Base-by-base conservation (phyloP, 2,797 vertebrate genomes). In the Malacoraja senta region DNA sequence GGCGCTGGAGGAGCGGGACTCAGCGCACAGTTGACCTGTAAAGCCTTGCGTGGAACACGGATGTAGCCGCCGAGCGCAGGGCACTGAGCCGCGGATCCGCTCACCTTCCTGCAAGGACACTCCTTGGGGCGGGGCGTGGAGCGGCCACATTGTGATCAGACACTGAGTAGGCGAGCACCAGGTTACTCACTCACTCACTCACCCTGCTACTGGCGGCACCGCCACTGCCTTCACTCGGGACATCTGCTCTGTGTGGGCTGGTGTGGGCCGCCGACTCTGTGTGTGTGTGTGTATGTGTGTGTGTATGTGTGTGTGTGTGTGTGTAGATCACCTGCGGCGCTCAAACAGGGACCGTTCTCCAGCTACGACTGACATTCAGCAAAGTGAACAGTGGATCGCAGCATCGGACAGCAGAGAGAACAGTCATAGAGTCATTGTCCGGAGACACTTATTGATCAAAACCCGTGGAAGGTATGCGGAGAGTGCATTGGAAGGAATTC, bases 111-210 rank as follows among this genome's bases (percentile, higher is more conserved):
- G 12, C 9, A 68, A 9, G 32, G 19, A 68, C 63, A 68, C n/a
- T 68, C 58, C 84, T 8, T 35, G 61, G 63, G 84, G 84, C 61
- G 84, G 84, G 68, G 63, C 61, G n/a, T 35, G 68, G 44, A 68
- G 15, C n/a, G 63, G 29, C n/a, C 61, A 1, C n/a, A 88, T n/a
- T 61, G 53, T 32, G 44, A 35, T 86, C 12, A 88, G 63, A 63
- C 15, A 19, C 6, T 88, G 84, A 61, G 84, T 68, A 63, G 32
- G 65, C 15, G 35, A 88, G 61, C 1, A 35, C 29, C 84, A 88
- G 84, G 84, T 88, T 88, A 88, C n/a, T 88, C 84, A 88, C 44
- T 53, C 44, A 53, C 44, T 44, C 44, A 53, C 44, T 53, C 44
- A 53, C 4, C 44, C 44, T 53, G 44, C 44, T 53, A 6, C 44